phyloP scores from a whole-genome alignment of 2,797 vertebrate genomes.

The Jordanella pulchra region DNA sequence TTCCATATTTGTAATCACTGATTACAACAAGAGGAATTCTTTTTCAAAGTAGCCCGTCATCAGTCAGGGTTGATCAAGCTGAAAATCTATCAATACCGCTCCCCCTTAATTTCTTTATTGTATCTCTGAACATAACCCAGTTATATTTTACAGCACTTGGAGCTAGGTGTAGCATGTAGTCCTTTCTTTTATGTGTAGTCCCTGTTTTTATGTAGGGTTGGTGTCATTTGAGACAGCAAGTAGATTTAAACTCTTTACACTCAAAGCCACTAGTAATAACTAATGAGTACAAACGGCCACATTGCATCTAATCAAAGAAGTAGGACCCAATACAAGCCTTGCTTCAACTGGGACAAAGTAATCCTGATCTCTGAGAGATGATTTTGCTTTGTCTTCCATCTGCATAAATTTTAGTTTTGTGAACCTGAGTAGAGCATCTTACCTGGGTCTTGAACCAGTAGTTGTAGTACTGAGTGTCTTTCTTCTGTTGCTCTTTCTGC shows the following conservation, averaged over 20 bases:
- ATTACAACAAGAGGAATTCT: too few relatives aligned
- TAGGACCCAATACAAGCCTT: background rate
- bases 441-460: slow-evolving; percentile 60
- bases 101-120: background rate
- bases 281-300: background rate
- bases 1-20: background rate
- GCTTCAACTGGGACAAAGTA: background rate
- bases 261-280: background rate
- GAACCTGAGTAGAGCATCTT: slow-evolving; percentile 58
- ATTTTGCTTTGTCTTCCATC: slow-evolving; percentile 40
- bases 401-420: slow-evolving; percentile 54
- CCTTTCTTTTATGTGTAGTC: background rate
- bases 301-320: background rate
- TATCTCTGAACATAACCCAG: background rate
- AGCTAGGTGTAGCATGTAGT: background rate
- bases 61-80: background rate
- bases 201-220: background rate
- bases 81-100: background rate
- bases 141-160: too few relatives aligned
- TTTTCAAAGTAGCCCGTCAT: background rate
- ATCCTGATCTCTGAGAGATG: background rate
- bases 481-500: slow-evolving; percentile 77
- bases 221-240: background rate
- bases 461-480: slow-evolving; percentile 75
- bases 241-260: background rate